Evolutionary conservation across 2,888 invertebrate genomes (phyloP), one percentile per base, ranked within the genome.

Genomic region (Brachyptera risi): DNA sequence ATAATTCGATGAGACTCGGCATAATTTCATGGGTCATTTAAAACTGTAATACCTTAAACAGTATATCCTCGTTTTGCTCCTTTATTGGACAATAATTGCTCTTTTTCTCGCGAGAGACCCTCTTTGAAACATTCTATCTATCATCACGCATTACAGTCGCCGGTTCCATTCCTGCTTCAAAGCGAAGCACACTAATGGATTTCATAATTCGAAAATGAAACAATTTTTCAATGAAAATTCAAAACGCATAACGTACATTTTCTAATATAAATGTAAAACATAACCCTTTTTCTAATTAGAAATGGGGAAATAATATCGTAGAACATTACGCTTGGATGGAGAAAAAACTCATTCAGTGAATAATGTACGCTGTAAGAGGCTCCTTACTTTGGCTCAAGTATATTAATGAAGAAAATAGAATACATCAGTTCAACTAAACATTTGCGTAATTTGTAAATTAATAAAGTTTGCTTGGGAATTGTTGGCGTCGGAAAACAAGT

Each of bases 131-230:
- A 51, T 26, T 27, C 19, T 19, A 51, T 51, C 50, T 51, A 31
- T 24, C 31, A 51, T 27, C 50, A 51, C 31, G 50, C 26, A 51
- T 51, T 51, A 51, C 11, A 31, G 26, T 51, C 27, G 23, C 31
- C 17, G 11, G 15, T 51, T 31, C 50, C 15, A 51, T 44, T 19
- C 27, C 27, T 27, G 31, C 60, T 61, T 61, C 60, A 61, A 61
- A 61, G 60, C 57, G 54, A 61, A 61, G 56, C 57, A 54, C 56
- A 56, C 57, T 61, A 61, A 61, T 57, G 60, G 57, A 61, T 61
- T 61, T 57, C 60, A 56, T 61, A 56, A 56, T 61, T 61, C 57
- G 60, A 61, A 51, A 51, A 51, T 51, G 26, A 26, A 51, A 51
- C 50, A 51, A 51, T 31, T 51, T 51, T 51, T 27, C 50, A 51